phyloP scores from a whole-genome alignment of 2,888 invertebrate species.

The Cotesia congregata region DNA sequence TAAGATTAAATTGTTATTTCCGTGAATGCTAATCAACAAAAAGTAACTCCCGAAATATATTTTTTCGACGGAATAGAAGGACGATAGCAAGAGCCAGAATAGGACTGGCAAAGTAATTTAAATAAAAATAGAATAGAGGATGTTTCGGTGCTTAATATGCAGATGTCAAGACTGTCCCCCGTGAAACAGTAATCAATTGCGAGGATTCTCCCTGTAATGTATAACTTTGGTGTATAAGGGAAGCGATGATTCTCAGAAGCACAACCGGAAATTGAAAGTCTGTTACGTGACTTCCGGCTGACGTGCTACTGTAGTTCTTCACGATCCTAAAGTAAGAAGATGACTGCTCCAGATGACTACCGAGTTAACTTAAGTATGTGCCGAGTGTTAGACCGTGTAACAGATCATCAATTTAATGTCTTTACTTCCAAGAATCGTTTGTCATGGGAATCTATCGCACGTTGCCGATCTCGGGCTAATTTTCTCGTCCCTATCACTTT shows the following conservation, averaged over 20 bases:
- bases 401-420: conserved; percentile 23
- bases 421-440: conserved; percentile 33
- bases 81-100: too few species aligned
- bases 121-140: not conserved
- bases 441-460: conserved; percentile 17
- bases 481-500: conserved; percentile 20
- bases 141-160: not conserved
- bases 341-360: conserved; percentile 33
- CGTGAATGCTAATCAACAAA: conserved; percentile 56
- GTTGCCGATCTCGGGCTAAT: conserved; percentile 39
- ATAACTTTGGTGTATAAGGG: conserved; percentile 13
- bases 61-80: too few species aligned
- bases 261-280: conserved; percentile 66
- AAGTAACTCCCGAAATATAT: conserved; percentile 38
- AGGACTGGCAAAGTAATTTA: not conserved
- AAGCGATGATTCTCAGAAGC: conserved; percentile 47
- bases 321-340: too few species aligned
- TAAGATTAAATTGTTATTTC: conserved; percentile 60
- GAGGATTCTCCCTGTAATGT: conserved; percentile 30
- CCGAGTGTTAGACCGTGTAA: conserved; percentile 30
- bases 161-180: conserved; percentile 31
- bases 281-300: conserved; percentile 61
- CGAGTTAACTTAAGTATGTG: conserved; percentile 38
- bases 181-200: conserved; percentile 52
- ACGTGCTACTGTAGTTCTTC: conserved; percentile 49